These are phyloP conservation scores for Drosophila neonasuta DNA, from an alignment of 2,888 invertebrate species.

Conservation along the genomic window DNA sequence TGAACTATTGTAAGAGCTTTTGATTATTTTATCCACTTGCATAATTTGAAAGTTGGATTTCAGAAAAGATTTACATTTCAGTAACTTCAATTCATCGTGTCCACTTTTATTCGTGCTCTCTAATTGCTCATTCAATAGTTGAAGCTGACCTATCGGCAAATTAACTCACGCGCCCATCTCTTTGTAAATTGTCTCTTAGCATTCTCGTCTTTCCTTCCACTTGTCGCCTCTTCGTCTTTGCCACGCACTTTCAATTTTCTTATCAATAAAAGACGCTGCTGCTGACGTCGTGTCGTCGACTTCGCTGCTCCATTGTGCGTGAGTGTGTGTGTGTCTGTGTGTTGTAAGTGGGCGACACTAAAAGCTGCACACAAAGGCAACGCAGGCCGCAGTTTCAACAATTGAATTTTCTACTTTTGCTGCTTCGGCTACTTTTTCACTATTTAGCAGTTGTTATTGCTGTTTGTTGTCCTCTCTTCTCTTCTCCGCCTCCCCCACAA, in stretches of 20 bases:
- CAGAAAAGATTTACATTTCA: no score
- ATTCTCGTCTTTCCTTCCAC: constrained; percentile 19
- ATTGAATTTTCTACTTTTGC: constrained; percentile 71
- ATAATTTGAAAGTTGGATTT: no score
- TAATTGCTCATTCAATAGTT: background rate
- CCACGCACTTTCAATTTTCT: constrained; percentile 71
- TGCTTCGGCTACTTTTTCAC: constrained; percentile 64
- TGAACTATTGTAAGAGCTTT: no score
- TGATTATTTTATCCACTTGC: no score
- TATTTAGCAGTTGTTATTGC: constrained; percentile 49
- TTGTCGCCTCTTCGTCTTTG: constrained; percentile 28
- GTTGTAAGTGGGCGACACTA: constrained; percentile 60
- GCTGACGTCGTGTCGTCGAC: constrained; percentile 15
- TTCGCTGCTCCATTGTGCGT: constrained; percentile 25
- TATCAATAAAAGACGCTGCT: constrained; percentile 63
- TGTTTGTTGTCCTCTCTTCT: constrained; percentile 9
- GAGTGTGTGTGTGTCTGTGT: constrained; percentile 53
- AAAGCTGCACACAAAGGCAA: constrained; percentile 48
- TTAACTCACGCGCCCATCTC: constrained; percentile 4
- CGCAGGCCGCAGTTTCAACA: constrained; percentile 46
- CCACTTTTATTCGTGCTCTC: no score
- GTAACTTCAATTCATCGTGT: no score
- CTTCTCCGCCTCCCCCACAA: background rate
- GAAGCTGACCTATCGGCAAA: background rate
- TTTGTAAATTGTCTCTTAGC: background rate